A percentile compares a stretch with the other conserved stretches of the same genome.
phyloP scores from a whole-genome alignment of 2,888 invertebrate genomes.

The Melanotus villosus region DNA sequence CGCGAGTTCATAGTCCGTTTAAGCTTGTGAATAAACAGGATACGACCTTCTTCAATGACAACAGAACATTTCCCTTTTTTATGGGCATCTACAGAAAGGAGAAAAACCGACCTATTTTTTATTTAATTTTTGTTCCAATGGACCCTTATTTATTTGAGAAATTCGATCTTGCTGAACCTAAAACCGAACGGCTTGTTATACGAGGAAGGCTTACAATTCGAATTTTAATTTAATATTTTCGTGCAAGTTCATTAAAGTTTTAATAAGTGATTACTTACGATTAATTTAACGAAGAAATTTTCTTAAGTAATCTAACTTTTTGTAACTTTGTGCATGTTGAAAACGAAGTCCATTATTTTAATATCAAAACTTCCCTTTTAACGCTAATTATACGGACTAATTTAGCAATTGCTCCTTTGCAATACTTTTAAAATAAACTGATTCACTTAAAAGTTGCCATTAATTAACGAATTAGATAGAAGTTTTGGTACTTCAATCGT shows the following conservation, averaged over 20 bases:
- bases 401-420: neutral
- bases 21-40: constrained; percentile 13
- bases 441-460: too few relatives aligned
- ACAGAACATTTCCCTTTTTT: neutral
- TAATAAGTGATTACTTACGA: constrained; percentile 13
- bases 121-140: neutral
- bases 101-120: neutral
- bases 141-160: too few relatives aligned
- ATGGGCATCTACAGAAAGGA: neutral
- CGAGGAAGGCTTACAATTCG: too few relatives aligned
- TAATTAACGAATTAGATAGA: too few relatives aligned
- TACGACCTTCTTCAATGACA: constrained; percentile 14
- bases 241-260: neutral
- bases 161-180: too few relatives aligned
- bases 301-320: constrained; percentile 1
- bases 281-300: neutral
- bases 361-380: neutral
- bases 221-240: neutral
- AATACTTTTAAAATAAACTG: too few relatives aligned
- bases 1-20: constrained; percentile 14
- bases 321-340: neutral
- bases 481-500: too few relatives aligned
- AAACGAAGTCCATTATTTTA: neutral
- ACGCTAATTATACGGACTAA: neutral
- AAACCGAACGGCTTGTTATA: too few relatives aligned